A percentile compares a stretch with the other conserved stretches of the same genome.
Evolutionary conservation across 2,797 vertebrate genomes (phyloP).

Genomic region (Columba guinea): DNA sequence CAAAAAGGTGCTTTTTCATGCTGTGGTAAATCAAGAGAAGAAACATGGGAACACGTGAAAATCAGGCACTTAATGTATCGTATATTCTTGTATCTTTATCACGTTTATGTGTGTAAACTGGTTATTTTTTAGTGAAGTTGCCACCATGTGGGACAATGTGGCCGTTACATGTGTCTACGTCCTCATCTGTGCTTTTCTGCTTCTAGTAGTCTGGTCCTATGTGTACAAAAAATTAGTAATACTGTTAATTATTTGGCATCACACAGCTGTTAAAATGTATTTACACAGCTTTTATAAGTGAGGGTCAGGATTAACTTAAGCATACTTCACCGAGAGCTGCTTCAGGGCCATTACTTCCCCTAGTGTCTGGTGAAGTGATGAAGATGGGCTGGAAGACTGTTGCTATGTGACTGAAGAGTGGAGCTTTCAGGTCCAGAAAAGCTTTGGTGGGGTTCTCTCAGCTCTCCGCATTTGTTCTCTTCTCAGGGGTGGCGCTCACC

Average conservation of each 20-base stretch:
- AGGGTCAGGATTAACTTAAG: background rate
- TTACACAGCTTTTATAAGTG: background rate
- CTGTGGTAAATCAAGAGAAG: background rate
- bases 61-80: background rate
- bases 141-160: background rate
- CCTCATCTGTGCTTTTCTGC: background rate
- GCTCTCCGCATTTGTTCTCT: background rate
- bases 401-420: background rate
- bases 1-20: background rate
- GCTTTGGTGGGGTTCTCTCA: background rate
- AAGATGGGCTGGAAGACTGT: background rate
- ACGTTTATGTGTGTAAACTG: background rate
- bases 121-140: background rate
- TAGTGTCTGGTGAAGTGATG: background rate
- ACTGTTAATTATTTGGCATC: background rate
- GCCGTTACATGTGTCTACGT: background rate
- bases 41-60: background rate
- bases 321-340: fast-evolving
- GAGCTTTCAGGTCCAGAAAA: background rate
- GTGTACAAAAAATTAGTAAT: background rate
- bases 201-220: background rate
- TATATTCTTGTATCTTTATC: background rate
- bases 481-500: background rate
- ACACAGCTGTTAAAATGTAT: background rate
- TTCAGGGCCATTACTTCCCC: background rate